Base-by-base conservation (phyloP, 37 sponge, comb jelly and placozoan species). In the Geodia barretti region DNA sequence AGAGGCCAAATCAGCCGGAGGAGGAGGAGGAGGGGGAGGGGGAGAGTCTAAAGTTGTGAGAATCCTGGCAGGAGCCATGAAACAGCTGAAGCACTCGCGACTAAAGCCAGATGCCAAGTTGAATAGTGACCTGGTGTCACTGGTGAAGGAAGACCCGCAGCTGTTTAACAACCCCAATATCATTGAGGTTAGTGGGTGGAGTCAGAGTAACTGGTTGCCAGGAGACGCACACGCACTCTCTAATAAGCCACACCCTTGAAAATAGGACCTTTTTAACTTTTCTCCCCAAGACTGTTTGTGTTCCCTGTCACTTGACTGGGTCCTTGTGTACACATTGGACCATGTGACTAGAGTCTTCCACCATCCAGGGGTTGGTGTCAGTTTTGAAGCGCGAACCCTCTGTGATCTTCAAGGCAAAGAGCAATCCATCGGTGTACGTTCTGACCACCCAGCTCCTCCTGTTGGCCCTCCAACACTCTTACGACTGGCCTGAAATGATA, bases 401-500 rank as follows among this genome's bases (percentile, higher is more conserved):
- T 1, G 72, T 76, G 17, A 89, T 87, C 28, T 94, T 86, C 65
- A 95, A 91, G 63, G 77, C 80, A 0, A 88, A 82, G 64, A 66
- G 74, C 69, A 86, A 87, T 36, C 84, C 90, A 8, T 64, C 71
- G 1, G 86, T 85, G 39, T 93, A 86, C 40, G 42, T 81, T 0
- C 68, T 95, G 47, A 86, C 90, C 33, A 33, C 80, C 36, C 81
- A 92, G 59, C 78, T 95, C 62, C 38, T 95, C 0, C 39, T 83
- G 32, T 39, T 73, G 17, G 83, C 82, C 5, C 76, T 92, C 31
- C 72, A 79, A 24, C 81, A 96, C 70, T 91, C 89, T 1, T 68
- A 64, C 25, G 75, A 88, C 60, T 96, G 97, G 97, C 97, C 97
- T 3, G 94, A 96, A 68, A 23, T 70, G 38, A 78, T 96, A 61